A percentile compares a stretch with the other conserved stretches of the same genome.
Conservation (phyloP, 2,888 invertebrate genomes). For the Mythimna loreyi region DNA sequence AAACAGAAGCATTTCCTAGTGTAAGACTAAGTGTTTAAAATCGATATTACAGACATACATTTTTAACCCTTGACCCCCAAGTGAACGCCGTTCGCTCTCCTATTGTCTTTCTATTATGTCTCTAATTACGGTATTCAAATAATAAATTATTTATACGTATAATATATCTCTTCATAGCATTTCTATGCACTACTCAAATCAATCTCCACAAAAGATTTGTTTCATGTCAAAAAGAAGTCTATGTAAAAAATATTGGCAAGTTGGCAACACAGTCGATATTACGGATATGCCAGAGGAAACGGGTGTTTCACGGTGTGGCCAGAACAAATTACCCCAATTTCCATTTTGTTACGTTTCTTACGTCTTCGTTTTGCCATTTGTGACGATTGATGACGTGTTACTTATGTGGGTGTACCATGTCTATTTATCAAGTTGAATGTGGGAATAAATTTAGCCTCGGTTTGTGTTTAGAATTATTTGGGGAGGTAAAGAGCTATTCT, state of each 20-base stretch:
- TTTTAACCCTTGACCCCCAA: too few species aligned
- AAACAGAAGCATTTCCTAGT: too few species aligned
- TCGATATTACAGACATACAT: too few species aligned
- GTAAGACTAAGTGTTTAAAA: too few species aligned
- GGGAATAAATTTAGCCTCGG: slow-evolving; percentile 36
- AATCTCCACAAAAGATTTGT: slow-evolving; percentile 50
- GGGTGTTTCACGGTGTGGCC: slow-evolving; percentile 73
- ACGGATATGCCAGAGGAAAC: slow-evolving; percentile 75
- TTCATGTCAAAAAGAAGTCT: slow-evolving; percentile 36
- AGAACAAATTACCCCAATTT: slow-evolving; percentile 80
- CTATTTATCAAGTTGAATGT: slow-evolving; percentile 60
- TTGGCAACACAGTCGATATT: slow-evolving; percentile 65
- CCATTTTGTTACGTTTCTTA: slow-evolving; percentile 70
- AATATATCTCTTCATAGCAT: neutral
- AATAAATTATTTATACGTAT: too few species aligned
- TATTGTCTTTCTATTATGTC: too few species aligned
- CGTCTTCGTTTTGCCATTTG: slow-evolving; percentile 68
- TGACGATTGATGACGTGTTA: slow-evolving; percentile 67
- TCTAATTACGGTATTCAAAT: too few species aligned
- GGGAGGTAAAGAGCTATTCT: neutral
- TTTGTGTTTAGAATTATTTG: slow-evolving; percentile 4
- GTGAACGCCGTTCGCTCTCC: too few species aligned
- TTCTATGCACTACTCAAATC: slow-evolving; percentile 33
- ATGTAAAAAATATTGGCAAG: slow-evolving; percentile 61
- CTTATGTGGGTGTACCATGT: slow-evolving; percentile 57